These are phyloP conservation scores for Dioctria linearis DNA, from an alignment of 2,888 invertebrate species.

Conservation along the genomic window DNA sequence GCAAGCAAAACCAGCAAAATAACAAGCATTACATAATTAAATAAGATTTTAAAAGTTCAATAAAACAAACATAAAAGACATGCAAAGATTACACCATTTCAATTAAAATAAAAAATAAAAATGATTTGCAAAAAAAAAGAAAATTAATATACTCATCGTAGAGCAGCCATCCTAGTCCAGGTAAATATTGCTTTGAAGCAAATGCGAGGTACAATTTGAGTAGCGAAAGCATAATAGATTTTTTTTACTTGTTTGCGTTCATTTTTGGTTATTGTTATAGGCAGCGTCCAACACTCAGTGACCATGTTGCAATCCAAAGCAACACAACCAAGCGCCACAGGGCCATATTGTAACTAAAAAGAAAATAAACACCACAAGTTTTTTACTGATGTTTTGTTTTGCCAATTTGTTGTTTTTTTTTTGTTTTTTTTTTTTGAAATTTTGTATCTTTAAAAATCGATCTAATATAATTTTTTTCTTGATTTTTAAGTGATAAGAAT, in stretches of 20 bases:
- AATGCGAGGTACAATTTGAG: constrained; percentile 40
- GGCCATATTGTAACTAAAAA: constrained; percentile 66
- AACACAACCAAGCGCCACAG: constrained; percentile 65
- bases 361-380: constrained; percentile 57
- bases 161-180: constrained; percentile 16
- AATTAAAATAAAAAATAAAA: not conserved
- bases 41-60: too few relatives aligned
- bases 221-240: constrained; percentile 4
- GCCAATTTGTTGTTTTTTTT: constrained; percentile 25
- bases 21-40: too few relatives aligned
- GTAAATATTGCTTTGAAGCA: not conserved
- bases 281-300: constrained; percentile 57
- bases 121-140: not conserved
- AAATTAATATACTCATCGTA: constrained; percentile 21
- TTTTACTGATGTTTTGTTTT: constrained; percentile 32
- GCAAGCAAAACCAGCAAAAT: too few relatives aligned
- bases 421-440: not conserved
- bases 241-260: constrained; percentile 10
- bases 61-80: too few relatives aligned
- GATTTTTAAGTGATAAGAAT: too few relatives aligned
- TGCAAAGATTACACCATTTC: too few relatives aligned
- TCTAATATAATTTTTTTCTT: too few relatives aligned
- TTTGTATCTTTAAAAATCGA: too few relatives aligned
- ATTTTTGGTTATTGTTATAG: not conserved
- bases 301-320: constrained; percentile 64